Percentiles rank a stretch among this genome's conserved stretches.
These are phyloP conservation scores for Eurypyga helias DNA, from an alignment of 2,113 vertebrate species.

Conservation along the genomic window DNA sequence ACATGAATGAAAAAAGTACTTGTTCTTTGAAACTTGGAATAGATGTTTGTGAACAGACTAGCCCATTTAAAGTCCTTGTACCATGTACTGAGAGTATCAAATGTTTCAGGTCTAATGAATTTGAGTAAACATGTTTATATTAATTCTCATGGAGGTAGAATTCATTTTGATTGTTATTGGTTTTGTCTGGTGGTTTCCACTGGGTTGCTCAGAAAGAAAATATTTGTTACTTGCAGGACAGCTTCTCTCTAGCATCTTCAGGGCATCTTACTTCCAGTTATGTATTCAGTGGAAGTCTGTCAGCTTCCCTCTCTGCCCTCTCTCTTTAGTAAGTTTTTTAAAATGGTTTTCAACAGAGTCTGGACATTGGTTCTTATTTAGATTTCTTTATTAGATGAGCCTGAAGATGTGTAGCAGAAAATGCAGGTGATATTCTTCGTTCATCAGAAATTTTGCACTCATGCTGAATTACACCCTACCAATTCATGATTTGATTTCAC, in stretches of 20 bases:
- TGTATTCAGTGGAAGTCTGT: fast-evolving
- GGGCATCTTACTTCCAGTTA: not conserved
- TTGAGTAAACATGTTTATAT: not conserved
- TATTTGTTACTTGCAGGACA: not conserved
- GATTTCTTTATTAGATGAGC: not conserved
- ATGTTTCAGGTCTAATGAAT: not conserved
- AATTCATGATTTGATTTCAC: not conserved
- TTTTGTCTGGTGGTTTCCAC: not conserved
- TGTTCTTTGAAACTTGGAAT: not conserved
- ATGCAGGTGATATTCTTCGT: not conserved
- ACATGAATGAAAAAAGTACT: not conserved
- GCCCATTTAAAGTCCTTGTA: not conserved
- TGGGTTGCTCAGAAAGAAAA: not conserved
- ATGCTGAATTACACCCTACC: not conserved
- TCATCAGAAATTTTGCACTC: not conserved
- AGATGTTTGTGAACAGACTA: not conserved
- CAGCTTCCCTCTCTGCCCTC: not conserved
- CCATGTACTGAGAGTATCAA: not conserved
- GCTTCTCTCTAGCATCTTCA: not conserved
- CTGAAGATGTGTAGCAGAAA: not conserved
- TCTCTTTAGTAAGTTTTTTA: not conserved
- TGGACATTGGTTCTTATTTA: not conserved
- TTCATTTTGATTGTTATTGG: not conserved
- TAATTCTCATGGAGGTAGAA: not conserved
- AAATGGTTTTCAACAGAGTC: not conserved